Percentiles rank a stretch among this genome's conserved stretches.
Conservation (phyloP, 1,140 invertebrate species). For the Phymastichus coffea region DNA sequence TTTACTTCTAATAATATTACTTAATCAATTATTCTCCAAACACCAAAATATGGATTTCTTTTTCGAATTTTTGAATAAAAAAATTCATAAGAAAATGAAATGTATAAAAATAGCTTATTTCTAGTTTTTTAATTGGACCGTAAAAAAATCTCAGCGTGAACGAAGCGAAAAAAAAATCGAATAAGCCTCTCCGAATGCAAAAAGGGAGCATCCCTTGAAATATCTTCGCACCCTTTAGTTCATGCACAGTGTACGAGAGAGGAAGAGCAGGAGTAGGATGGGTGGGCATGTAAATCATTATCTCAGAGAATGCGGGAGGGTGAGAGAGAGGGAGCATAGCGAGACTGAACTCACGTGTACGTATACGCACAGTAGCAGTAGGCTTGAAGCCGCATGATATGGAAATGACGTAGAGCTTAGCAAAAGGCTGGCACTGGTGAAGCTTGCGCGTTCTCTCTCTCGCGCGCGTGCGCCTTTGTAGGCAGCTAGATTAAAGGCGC, state of each 20-base stretch:
- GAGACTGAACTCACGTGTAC: background rate
- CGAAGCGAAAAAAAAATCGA: too few species aligned
- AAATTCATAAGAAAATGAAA: too few species aligned
- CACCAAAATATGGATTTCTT: too few species aligned
- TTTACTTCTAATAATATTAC: too few species aligned
- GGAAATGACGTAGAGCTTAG: slow-evolving; percentile 23
- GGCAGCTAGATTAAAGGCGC: slow-evolving; percentile 47
- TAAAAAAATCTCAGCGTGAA: too few species aligned
- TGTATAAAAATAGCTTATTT: too few species aligned
- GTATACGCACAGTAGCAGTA: background rate
- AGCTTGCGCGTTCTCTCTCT: background rate
- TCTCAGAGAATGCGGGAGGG: background rate
- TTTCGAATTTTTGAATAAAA: too few species aligned
- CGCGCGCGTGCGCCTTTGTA: slow-evolving; percentile 31
- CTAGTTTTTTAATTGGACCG: too few species aligned
- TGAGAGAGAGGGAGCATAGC: background rate
- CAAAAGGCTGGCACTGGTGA: slow-evolving; percentile 25
- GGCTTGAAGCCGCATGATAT: slow-evolving; percentile 21
- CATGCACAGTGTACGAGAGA: too few species aligned
- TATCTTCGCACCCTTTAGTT: slow-evolving; percentile 12
- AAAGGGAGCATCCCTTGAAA: background rate
- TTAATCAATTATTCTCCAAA: too few species aligned
- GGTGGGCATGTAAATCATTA: slow-evolving; percentile 20
- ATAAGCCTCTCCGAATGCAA: too few species aligned
- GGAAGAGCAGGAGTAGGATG: too few species aligned